Conservation (phyloP, 2,888 invertebrate genomes). For the Torymus tubicola region DNA sequence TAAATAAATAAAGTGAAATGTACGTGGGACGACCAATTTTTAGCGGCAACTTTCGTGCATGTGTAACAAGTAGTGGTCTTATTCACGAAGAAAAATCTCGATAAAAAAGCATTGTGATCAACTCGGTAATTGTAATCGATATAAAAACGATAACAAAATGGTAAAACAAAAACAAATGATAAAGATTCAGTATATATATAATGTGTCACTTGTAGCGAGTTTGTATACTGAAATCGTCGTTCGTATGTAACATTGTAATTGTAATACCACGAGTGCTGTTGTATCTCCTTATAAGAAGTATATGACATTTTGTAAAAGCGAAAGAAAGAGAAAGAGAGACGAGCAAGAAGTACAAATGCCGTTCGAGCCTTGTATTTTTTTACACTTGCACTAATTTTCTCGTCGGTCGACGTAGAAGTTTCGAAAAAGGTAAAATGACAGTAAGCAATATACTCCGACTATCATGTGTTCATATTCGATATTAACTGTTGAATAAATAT, state of each 20-base stretch:
- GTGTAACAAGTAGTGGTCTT: conserved; percentile 40
- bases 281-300: background rate
- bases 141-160: background rate
- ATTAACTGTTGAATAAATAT: too few species aligned
- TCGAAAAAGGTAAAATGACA: too few species aligned
- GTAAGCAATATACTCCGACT: too few species aligned
- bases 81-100: conserved; percentile 54
- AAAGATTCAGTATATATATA: conserved; percentile 33
- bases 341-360: background rate
- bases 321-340: conserved; percentile 1
- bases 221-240: conserved; percentile 35
- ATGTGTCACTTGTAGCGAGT: conserved; percentile 15
- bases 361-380: too few species aligned
- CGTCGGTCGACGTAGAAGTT: too few species aligned
- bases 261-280: conserved; percentile 27
- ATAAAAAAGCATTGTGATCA: conserved; percentile 59
- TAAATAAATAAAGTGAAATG: conserved; percentile 13
- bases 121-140: conserved; percentile 48
- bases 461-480: too few species aligned
- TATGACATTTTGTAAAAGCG: conserved; percentile 3
- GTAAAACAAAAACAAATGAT: too few species aligned
- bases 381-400: too few species aligned
- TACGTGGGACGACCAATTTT: conserved; percentile 32
- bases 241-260: conserved; percentile 29
- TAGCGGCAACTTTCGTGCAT: conserved; percentile 47